These are phyloP conservation scores for Uropetala carovei DNA, from an alignment of 2,888 invertebrate species.

Conservation along the genomic window DNA sequence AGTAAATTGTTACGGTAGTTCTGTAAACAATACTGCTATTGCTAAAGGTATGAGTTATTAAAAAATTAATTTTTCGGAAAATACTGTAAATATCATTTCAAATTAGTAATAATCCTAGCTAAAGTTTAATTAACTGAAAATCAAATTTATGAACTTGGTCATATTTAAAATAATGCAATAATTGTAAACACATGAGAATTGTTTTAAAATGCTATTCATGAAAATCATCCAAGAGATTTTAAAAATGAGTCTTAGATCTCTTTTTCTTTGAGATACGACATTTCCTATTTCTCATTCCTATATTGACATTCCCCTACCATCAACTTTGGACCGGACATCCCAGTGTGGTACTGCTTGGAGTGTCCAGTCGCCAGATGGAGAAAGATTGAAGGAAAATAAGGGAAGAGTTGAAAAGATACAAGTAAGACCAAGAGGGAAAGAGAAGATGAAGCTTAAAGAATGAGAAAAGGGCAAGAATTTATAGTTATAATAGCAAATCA, in stretches of 20 bases:
- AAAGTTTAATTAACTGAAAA: too few relatives aligned
- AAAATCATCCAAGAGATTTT: background rate
- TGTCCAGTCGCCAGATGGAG: constrained; percentile 50
- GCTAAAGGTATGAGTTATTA: too few relatives aligned
- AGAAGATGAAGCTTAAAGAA: constrained; percentile 34
- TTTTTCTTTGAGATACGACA: constrained; percentile 44
- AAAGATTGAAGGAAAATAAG: constrained; percentile 21
- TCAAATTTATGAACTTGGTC: too few relatives aligned
- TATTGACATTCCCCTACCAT: constrained; percentile 62
- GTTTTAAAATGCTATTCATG: background rate
- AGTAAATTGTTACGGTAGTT: background rate
- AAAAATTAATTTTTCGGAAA: too few relatives aligned
- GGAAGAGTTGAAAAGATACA: constrained; percentile 47
- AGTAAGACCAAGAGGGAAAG: constrained; percentile 31
- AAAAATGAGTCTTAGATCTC: constrained; percentile 36
- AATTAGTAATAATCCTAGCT: too few relatives aligned
- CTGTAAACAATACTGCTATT: background rate
- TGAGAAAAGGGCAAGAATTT: constrained; percentile 9
- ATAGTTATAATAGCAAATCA: background rate
- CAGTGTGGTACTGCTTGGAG: constrained; percentile 60
- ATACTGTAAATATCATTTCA: too few relatives aligned
- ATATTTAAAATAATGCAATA: background rate
- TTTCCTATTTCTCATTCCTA: constrained; percentile 43
- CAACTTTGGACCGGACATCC: constrained; percentile 64
- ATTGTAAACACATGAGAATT: background rate